Evolutionary conservation across 2,113 vertebrate species (phyloP).

Genomic region (Alligator sinensis): DNA sequence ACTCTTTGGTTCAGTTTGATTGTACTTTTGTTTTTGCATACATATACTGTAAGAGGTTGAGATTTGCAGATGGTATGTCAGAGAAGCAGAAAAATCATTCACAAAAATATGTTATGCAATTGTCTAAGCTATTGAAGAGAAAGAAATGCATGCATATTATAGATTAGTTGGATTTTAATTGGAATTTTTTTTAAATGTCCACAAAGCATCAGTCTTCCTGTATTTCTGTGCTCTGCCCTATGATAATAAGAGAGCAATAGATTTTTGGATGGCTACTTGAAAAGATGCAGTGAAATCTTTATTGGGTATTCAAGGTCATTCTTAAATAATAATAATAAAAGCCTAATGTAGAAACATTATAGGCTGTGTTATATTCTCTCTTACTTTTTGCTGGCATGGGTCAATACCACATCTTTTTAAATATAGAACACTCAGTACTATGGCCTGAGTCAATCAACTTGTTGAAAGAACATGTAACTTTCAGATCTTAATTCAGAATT

Average conservation of each 20-base stretch:
- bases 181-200: not conserved
- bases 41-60: not conserved
- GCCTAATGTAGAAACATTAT: not conserved
- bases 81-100: not conserved
- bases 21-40: not conserved
- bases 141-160: not conserved
- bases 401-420: not conserved
- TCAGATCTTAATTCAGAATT: constrained; percentile 5
- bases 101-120: not conserved
- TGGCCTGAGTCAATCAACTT: not conserved
- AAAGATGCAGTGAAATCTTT: not conserved
- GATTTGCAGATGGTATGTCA: not conserved
- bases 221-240: not conserved
- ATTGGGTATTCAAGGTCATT: not conserved
- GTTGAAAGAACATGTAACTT: constrained; percentile 6
- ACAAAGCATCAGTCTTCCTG: not conserved
- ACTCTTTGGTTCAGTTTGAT: not conserved
- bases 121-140: not conserved
- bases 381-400: not conserved
- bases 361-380: constrained; percentile 9
- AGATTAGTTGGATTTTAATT: not conserved
- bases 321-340: not conserved
- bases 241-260: not conserved
- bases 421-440: not conserved
- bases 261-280: not conserved